These are phyloP conservation scores for Sepiola atlantica DNA, from an alignment of 2,888 invertebrate genomes.

Conservation along the genomic window DNA sequence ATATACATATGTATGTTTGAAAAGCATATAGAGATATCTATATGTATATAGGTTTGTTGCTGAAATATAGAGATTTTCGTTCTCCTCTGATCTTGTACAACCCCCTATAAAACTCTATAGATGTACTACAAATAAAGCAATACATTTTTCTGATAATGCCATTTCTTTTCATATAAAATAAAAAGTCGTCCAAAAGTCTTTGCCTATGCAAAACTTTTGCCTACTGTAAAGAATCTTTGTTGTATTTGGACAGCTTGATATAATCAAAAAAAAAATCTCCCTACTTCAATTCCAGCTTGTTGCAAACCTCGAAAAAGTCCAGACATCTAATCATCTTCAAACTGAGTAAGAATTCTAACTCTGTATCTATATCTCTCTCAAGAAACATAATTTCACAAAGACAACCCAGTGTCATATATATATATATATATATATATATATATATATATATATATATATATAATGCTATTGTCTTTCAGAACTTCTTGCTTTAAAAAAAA, in stretches of 20 bases:
- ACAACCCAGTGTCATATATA: not conserved
- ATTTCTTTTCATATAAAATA: not conserved
- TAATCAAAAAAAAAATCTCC: not conserved
- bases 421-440: not conserved
- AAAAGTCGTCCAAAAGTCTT: not conserved
- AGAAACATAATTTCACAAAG: not conserved
- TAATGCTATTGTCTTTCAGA: not conserved
- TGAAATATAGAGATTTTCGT: too few species aligned
- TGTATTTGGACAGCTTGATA: not conserved
- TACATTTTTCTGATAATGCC: too few species aligned
- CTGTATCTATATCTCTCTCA: not conserved
- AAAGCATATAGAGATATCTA: too few species aligned
- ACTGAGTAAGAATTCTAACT: not conserved
- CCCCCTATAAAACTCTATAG: too few species aligned
- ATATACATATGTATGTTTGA: too few species aligned
- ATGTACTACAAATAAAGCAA: too few species aligned
- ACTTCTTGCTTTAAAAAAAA: conserved; percentile 3
- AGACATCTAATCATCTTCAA: conserved; percentile 32
- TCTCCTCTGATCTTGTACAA: too few species aligned
- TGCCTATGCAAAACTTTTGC: not conserved
- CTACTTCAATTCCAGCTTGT: not conserved
- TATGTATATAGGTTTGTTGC: too few species aligned
- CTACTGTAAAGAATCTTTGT: not conserved
- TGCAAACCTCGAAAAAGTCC: not conserved
- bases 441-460: not conserved